Conservation (phyloP, 2,888 invertebrate genomes). For the Apomyelois bistriatella region DNA sequence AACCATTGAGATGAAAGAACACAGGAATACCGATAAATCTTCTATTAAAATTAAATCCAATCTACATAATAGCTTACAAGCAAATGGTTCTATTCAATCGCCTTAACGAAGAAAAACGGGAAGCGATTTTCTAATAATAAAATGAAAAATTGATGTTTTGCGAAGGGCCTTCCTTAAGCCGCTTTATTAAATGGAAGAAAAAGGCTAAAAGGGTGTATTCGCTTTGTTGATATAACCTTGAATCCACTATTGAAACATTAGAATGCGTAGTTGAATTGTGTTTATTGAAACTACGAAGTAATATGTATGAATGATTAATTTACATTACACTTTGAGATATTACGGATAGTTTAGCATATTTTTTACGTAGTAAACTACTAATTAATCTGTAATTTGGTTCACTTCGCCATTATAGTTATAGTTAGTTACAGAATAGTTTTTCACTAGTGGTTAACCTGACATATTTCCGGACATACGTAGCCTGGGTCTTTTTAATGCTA, state of each 20-base stretch:
- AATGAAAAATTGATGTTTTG: slow-evolving; percentile 36
- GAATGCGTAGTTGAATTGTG: not conserved
- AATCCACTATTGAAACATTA: not conserved
- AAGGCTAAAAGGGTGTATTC: slow-evolving; percentile 12
- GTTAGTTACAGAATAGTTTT: too few species aligned
- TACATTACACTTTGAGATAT: too few species aligned
- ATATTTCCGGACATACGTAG: too few species aligned
- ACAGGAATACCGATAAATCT: not conserved
- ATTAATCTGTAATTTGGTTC: too few species aligned
- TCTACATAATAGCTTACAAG: slow-evolving; percentile 8
- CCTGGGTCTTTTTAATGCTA: too few species aligned
- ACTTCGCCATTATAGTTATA: too few species aligned
- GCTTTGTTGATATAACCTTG: not conserved
- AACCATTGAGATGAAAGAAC: slow-evolving; percentile 20
- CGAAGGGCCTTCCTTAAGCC: slow-evolving; percentile 28
- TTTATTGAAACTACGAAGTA: not conserved
- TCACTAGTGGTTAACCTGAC: too few species aligned
- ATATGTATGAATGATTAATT: too few species aligned
- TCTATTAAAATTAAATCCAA: slow-evolving; percentile 14
- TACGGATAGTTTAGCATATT: too few species aligned
- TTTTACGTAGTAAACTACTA: too few species aligned
- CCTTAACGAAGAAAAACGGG: slow-evolving; percentile 22
- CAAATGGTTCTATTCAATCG: slow-evolving; percentile 23
- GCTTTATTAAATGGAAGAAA: slow-evolving; percentile 31
- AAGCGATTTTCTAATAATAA: slow-evolving; percentile 30